Conservation (phyloP, 2,113 vertebrate genomes). For the Paramormyrops kingsleyae region DNA sequence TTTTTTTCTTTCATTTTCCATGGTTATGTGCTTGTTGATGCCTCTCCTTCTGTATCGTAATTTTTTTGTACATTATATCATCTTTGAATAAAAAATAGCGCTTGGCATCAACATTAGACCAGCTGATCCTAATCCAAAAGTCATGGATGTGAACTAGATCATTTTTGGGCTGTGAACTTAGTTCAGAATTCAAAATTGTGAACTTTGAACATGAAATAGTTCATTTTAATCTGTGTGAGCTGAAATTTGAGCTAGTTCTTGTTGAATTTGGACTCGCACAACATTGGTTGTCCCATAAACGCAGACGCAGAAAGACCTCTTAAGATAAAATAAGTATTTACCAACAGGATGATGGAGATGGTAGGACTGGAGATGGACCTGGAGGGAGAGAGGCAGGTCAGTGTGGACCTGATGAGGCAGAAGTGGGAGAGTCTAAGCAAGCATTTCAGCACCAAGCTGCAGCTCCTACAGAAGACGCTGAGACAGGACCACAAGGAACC, state of each 20-base stretch:
- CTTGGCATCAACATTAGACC: neutral
- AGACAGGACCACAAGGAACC: constrained; percentile 72
- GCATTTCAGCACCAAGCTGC: constrained; percentile 77
- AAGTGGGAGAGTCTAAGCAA: constrained; percentile 82
- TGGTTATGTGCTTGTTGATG: constrained; percentile 27
- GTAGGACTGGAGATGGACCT: constrained; percentile 62
- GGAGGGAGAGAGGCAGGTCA: constrained; percentile 60
- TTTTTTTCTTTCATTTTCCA: neutral
- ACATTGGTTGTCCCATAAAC: neutral
- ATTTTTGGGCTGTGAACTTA: neutral
- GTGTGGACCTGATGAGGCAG: constrained; percentile 69
- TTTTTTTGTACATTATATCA: neutral
- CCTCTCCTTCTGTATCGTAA: neutral
- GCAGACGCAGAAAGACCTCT: neutral
- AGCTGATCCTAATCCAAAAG: neutral
- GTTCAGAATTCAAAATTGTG: neutral
- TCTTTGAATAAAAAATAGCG: neutral
- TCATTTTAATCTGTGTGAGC: neutral
- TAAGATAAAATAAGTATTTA: constrained; percentile 18
- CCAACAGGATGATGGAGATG: constrained; percentile 61
- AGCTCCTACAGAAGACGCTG: constrained; percentile 71
- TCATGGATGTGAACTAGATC: neutral
- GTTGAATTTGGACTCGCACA: neutral
- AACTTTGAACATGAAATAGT: neutral
- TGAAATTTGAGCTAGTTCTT: neutral